A percentile compares a stretch with the other conserved stretches of the same genome.
Evolutionary conservation across 2,113 vertebrate species (phyloP).

Genomic region (Galemys pyrenaicus): DNA sequence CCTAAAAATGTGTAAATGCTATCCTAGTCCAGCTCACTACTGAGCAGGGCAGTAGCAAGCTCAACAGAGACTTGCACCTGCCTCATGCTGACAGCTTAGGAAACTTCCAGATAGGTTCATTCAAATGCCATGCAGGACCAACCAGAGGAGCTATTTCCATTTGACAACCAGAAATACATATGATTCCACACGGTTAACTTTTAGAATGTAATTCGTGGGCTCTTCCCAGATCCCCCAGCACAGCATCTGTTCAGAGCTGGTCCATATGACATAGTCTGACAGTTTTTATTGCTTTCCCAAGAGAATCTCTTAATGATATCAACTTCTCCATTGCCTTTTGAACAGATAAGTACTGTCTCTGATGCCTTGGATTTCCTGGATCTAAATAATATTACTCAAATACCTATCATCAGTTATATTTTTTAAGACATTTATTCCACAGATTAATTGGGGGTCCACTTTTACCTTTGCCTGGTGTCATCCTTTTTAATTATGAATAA

Average conservation of each 20-base stretch:
- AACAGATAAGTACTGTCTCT: slow-evolving; percentile 2
- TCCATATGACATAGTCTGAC: slow-evolving; percentile 67
- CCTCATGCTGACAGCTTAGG: neutral
- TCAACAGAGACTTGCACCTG: neutral
- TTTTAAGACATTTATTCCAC: neutral
- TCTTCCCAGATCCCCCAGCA: slow-evolving; percentile 51
- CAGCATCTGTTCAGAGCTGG: slow-evolving; percentile 57
- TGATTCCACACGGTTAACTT: slow-evolving; percentile 55
- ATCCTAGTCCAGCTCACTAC: neutral
- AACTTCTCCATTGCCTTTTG: slow-evolving; percentile 37
- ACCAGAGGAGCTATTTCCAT: neutral
- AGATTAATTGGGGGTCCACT: neutral
- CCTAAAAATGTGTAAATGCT: neutral
- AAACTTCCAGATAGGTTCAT: neutral
- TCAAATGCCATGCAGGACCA: neutral
- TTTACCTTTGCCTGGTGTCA: neutral
- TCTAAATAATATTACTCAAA: neutral
- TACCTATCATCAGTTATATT: neutral
- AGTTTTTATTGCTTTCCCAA: slow-evolving; percentile 51
- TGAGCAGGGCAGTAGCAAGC: neutral
- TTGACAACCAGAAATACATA: slow-evolving; percentile 50
- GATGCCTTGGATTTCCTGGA: neutral
- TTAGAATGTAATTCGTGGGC: slow-evolving; percentile 46
- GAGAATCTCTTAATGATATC: slow-evolving; percentile 60
- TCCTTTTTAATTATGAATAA: neutral